These are phyloP conservation scores for Hyposmocoma kahamanoa DNA, from an alignment of 1,140 invertebrate genomes.

Conservation along the genomic window DNA sequence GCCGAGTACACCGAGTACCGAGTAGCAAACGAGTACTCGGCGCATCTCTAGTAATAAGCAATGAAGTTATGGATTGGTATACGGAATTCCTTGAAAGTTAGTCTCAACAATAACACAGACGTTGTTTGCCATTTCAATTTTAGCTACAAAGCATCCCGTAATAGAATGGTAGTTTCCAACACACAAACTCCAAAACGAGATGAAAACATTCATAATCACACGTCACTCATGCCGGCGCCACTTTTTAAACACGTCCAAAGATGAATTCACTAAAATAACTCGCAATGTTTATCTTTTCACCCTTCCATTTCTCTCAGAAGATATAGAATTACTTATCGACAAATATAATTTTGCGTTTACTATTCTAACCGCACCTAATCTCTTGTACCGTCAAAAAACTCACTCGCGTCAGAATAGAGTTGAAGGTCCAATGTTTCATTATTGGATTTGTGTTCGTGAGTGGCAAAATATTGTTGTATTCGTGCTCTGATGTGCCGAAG, in stretches of 20 bases:
- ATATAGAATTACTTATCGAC: conserved; percentile 66
- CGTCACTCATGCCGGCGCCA: conserved; percentile 64
- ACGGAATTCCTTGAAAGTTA: no score
- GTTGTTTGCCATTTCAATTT: no score
- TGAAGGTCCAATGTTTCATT: conserved; percentile 23
- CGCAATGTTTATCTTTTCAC: conserved; percentile 66
- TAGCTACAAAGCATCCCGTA: neutral
- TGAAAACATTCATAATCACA: conserved; percentile 41
- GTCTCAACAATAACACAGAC: no score
- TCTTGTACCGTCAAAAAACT: no score
- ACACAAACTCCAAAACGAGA: conserved; percentile 7
- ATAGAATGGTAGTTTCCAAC: neutral
- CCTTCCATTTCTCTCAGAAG: conserved; percentile 63
- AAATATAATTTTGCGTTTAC: conserved; percentile 29
- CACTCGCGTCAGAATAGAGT: conserved; percentile 21
- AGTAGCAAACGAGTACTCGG: no score
- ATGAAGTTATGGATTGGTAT: no score
- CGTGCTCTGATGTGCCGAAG: conserved; percentile 57
- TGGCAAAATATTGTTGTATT: conserved; percentile 39
- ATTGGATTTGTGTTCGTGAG: conserved; percentile 25
- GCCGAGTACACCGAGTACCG: no score
- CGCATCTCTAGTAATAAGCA: no score
- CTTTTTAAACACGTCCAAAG: conserved; percentile 63
- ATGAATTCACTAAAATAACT: conserved; percentile 69
- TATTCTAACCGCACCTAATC: conserved; percentile 11